Evolutionary conservation across 2,113 vertebrate genomes (phyloP).

Genomic region (Ailuropoda melanoleuca): DNA sequence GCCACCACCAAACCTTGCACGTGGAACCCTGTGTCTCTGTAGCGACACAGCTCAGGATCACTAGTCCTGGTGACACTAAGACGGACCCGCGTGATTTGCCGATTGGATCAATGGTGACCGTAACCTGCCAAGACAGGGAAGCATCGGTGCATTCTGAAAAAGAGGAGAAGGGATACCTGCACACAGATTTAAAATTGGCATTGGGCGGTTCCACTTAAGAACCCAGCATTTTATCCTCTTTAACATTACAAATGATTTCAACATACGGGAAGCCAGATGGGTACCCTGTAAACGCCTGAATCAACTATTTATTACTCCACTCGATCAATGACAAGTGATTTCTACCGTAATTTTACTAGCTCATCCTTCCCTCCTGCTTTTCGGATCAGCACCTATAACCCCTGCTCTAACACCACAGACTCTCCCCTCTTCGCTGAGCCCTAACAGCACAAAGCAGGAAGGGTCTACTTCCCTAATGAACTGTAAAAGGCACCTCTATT

Average conservation of each 20-base stretch:
- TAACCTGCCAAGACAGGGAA: background rate
- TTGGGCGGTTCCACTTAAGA: background rate
- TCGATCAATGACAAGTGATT: background rate
- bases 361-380: background rate
- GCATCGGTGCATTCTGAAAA: background rate
- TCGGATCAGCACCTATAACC: background rate
- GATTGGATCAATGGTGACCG: background rate
- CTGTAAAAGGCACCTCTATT: conserved; percentile 61
- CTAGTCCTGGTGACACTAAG: background rate
- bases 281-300: background rate
- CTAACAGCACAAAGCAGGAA: background rate
- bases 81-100: too few relatives aligned
- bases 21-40: background rate
- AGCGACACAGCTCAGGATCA: background rate
- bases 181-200: background rate
- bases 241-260: background rate
- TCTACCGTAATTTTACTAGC: background rate
- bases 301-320: background rate
- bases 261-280: background rate
- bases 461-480: conserved; percentile 20
- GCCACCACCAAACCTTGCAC: background rate
- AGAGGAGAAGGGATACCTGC: background rate
- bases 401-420: background rate
- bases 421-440: background rate
- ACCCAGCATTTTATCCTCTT: background rate